Base-by-base conservation (phyloP, 2,888 invertebrate genomes). In the Congeria kusceri region DNA sequence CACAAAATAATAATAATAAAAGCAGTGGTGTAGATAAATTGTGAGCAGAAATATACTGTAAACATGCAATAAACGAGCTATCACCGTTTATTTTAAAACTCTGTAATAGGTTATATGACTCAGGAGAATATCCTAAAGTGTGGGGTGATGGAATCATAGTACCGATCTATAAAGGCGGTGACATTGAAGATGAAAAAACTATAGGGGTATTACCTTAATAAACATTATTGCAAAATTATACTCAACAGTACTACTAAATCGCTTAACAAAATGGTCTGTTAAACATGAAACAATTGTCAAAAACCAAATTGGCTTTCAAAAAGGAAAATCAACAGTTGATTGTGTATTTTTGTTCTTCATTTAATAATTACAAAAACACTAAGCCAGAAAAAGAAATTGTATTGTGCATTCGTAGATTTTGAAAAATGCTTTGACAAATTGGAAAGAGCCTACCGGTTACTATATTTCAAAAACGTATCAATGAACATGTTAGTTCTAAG, bases 381-480 rank as follows among this genome's bases (percentile, higher is more conserved):
- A 3, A 39, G 15, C 20, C n/a, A 47, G 68, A 68, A 77, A 77
- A 65, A 1, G 68, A 49, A 68, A 39, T 39, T 39, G 15, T 39
- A 69, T 46, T 23, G 32, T 18, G 72, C 56, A 0, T 68, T 73
- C 61, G 9, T 72, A 3, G 72, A 77, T 18, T 78, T 47, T 32
- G 65, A 72, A 39, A 78, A 78, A 65, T 57, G 57, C 28, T 69
- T 68, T 49, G 73, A 78, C 28, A 68, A 63, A 49, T 53, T 78
- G 56, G 59, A 78, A 5, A 3, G 65, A 23, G 9, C 53, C 0
- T 56, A n/a, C n/a, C n/a, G n/a, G n/a, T n/a, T n/a, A n/a, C 28
- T 9, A 56, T 77, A 13, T 68, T 25, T 39, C 59, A 47, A 23
- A 73, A 68, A 64, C 27, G 68, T 18, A n/a, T 78, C 5, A 53